phyloP scores from a whole-genome alignment of 2,113 vertebrate genomes.

The Upupa epops region DNA sequence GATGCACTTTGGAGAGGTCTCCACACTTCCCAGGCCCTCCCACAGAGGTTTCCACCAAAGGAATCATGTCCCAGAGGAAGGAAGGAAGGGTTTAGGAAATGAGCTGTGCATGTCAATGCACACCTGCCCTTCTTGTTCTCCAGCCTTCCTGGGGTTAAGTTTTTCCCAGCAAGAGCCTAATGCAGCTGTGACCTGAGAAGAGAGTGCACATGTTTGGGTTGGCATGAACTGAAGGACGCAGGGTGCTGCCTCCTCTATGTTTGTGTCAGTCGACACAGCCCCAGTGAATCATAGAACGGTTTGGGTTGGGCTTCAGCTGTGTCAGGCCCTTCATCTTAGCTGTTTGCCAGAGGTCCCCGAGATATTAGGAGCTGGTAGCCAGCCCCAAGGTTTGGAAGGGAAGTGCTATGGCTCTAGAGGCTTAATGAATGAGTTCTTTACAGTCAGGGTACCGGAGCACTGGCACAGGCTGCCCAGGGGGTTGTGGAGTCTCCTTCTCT shows the following conservation, averaged over 20 bases:
- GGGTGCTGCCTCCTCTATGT: neutral
- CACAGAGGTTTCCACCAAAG: neutral
- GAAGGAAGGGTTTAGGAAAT: neutral
- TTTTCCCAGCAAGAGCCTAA: neutral
- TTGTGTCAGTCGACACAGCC: accelerated
- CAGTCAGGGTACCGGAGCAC: too few relatives aligned
- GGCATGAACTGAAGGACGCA: neutral
- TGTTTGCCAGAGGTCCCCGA: accelerated
- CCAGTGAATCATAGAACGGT: too few relatives aligned
- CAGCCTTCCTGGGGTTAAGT: neutral
- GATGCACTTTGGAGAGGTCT: neutral
- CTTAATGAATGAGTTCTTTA: neutral
- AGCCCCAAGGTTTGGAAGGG: neutral
- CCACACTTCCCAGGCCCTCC: neutral
- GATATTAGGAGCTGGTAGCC: neutral
- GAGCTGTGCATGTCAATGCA: neutral
- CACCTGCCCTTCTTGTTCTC: neutral
- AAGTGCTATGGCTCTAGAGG: neutral
- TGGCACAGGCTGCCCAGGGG: too few relatives aligned
- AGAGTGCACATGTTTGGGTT: accelerated
- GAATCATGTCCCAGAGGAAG: neutral
- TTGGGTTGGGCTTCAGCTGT: neutral
- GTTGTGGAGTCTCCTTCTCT: too few relatives aligned
- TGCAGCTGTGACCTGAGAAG: neutral
- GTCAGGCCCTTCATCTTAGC: neutral